phyloP scores from a whole-genome alignment of 2,797 vertebrate genomes.

The Rhadinocentrus ornatus region DNA sequence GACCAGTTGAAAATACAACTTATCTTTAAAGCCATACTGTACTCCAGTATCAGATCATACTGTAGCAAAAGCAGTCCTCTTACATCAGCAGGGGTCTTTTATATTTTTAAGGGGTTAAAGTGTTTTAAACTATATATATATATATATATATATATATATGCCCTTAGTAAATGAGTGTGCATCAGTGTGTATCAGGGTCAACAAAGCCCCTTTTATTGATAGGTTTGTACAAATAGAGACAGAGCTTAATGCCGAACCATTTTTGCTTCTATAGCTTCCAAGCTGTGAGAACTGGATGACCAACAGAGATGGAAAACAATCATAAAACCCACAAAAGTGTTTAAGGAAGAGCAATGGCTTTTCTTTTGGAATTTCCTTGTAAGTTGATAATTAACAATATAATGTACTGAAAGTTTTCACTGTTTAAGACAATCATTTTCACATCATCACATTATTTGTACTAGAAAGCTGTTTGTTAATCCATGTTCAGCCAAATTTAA shows the following conservation, averaged over 20 bases:
- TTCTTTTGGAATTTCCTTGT: constrained; percentile 39
- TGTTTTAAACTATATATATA: too few species aligned
- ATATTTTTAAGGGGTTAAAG: too few species aligned
- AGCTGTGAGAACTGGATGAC: background rate
- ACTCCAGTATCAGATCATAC: too few species aligned
- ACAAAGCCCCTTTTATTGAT: background rate
- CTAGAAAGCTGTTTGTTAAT: background rate
- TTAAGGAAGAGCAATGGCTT: constrained; percentile 1
- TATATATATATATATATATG: too few species aligned
- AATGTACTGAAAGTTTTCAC: constrained; percentile 38
- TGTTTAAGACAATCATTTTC: constrained; percentile 23
- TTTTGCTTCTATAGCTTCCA: background rate
- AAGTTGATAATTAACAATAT: constrained; percentile 72
- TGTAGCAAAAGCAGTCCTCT: too few species aligned
- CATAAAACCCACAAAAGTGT: background rate
- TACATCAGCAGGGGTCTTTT: too few species aligned
- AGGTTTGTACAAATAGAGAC: background rate
- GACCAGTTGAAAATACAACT: too few species aligned
- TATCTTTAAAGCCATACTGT: too few species aligned
- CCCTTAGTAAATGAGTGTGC: too few species aligned
- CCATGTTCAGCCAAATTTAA: background rate
- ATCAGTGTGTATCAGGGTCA: background rate
- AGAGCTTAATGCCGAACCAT: background rate
- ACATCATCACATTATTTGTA: background rate
- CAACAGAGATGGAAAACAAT: background rate